Conservation (phyloP, 2,797 vertebrate species). For the Epinephelus awoara region DNA sequence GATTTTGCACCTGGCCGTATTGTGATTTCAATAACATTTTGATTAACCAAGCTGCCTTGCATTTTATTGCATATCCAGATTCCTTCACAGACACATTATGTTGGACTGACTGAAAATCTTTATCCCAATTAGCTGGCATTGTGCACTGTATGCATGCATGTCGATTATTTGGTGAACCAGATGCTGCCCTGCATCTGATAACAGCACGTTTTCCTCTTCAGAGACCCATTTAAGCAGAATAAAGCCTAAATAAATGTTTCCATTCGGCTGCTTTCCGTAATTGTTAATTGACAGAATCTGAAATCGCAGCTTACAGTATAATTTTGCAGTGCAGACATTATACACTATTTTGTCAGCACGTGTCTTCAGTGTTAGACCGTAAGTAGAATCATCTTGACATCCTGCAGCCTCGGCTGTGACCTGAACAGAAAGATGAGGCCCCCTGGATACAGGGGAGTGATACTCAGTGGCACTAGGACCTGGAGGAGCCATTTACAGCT, state of each 20-base stretch:
- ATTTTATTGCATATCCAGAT: not conserved
- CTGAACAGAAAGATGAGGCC: conserved; percentile 56
- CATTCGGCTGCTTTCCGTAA: conserved; percentile 28
- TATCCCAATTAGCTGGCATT: conserved; percentile 8
- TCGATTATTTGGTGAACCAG: conserved; percentile 15
- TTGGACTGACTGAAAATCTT: conserved; percentile 7
- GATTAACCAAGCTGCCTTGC: not conserved
- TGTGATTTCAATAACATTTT: no score
- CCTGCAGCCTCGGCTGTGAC: conserved; percentile 47
- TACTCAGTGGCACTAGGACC: conserved; percentile 61
- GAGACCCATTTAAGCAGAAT: conserved; percentile 16
- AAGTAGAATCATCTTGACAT: conserved; percentile 49
- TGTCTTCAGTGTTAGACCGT: conserved; percentile 28
- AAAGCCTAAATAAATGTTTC: conserved; percentile 29
- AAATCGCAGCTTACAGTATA: conserved; percentile 22
- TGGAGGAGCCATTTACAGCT: conserved; percentile 65
- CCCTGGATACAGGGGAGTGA: conserved; percentile 31
- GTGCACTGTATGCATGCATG: conserved; percentile 1
- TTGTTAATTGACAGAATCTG: conserved; percentile 29
- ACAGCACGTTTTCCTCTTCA: conserved; percentile 3
- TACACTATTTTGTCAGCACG: conserved; percentile 38
- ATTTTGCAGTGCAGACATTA: conserved; percentile 31
- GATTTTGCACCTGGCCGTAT: no score
- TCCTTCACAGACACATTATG: conserved; percentile 6
- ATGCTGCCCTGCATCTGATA: conserved; percentile 14